Evolutionary conservation across 2,797 vertebrate genomes (phyloP).

Genomic region (Todus mexicanus): DNA sequence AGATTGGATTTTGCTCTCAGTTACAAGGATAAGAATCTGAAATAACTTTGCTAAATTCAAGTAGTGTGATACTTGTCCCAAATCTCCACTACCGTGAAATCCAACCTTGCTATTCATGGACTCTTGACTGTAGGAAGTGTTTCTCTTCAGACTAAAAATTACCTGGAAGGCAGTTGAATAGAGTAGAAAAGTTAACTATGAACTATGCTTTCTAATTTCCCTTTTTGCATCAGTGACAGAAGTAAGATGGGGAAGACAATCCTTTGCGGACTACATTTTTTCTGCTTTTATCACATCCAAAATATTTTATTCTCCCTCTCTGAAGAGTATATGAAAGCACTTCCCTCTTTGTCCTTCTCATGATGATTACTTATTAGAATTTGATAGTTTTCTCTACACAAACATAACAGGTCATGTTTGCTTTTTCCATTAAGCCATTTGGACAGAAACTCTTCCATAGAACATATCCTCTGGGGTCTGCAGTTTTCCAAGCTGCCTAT

Average conservation of each 20-base stretch:
- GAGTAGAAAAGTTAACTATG: not conserved
- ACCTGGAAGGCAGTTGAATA: not conserved
- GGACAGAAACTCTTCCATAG: not conserved
- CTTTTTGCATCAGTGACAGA: not conserved
- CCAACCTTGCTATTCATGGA: not conserved
- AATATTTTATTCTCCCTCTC: not conserved
- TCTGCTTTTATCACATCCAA: not conserved
- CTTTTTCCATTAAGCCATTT: conserved; percentile 5
- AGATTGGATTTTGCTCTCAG: not conserved
- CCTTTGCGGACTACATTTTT: not conserved
- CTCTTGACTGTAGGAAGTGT: not conserved
- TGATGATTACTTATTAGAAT: not conserved
- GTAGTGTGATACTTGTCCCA: not conserved
- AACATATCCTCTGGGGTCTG: not conserved
- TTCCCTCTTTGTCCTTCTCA: not conserved
- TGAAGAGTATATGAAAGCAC: not conserved
- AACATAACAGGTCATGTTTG: not conserved
- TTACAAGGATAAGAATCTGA: not conserved
- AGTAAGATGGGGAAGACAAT: not conserved
- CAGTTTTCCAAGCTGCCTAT: conserved; percentile 33
- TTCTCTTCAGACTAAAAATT: not conserved
- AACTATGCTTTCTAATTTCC: not conserved
- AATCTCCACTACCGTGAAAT: not conserved
- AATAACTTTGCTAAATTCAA: conserved; percentile 17
- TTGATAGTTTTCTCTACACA: not conserved